Conservation (phyloP, 2,113 vertebrate species). For the Onychorhynchus coronatus region DNA sequence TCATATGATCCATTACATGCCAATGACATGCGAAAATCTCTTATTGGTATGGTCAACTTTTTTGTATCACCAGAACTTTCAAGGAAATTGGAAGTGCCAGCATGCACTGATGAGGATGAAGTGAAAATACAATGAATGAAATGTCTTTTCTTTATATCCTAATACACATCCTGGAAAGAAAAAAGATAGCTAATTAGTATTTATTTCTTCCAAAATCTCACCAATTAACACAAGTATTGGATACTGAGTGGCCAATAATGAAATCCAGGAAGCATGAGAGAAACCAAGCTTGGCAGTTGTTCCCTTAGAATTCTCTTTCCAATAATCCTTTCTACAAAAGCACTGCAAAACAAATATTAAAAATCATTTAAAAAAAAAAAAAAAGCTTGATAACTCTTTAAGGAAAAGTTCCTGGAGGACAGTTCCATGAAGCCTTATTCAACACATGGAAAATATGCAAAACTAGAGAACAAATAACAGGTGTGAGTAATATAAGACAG, state of each 20-base stretch:
- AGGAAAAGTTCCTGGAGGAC: neutral
- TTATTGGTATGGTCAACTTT: neutral
- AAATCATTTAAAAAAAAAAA: neutral
- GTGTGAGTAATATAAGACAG: neutral
- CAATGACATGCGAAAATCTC: neutral
- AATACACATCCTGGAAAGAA: neutral
- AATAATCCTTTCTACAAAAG: neutral
- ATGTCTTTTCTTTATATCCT: neutral
- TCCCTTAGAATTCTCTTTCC: neutral
- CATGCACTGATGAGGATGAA: neutral
- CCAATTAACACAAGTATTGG: neutral
- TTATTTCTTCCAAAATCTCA: neutral
- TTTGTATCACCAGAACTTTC: neutral
- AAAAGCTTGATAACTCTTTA: neutral
- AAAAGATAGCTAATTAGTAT: neutral
- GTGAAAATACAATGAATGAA: neutral
- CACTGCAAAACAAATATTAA: neutral
- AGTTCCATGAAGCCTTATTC: neutral
- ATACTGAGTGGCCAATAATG: neutral
- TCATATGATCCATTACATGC: neutral
- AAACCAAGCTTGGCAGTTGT: neutral
- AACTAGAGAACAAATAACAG: neutral
- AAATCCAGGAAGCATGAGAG: neutral
- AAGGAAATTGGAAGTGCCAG: neutral
- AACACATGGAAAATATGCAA: neutral